Conservation (phyloP, 2,888 invertebrate genomes). For the Alviniconcha strummeri region DNA sequence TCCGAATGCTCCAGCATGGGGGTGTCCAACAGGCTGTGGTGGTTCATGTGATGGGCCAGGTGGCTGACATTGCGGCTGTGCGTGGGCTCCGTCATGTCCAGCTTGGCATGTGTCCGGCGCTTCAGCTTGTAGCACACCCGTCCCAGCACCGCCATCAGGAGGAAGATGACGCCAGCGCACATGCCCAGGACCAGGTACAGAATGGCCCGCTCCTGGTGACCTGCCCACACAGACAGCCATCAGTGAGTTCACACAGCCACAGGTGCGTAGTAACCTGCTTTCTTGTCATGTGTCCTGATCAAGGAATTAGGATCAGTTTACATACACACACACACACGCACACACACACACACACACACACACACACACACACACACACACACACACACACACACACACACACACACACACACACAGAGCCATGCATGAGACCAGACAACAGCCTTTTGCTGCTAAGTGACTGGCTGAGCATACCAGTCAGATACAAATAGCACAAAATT, state of each 20-base stretch:
- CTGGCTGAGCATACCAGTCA: too few relatives aligned
- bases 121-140: constrained; percentile 58
- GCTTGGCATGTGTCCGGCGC: constrained; percentile 55
- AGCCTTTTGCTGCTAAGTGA: too few relatives aligned
- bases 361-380: too few relatives aligned
- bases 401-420: background rate
- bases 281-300: too few relatives aligned
- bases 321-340: too few relatives aligned
- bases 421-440: too few relatives aligned
- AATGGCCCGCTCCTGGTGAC: constrained; percentile 63
- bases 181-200: constrained; percentile 66
- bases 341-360: too few relatives aligned
- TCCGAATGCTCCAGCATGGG: constrained; percentile 61
- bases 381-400: background rate
- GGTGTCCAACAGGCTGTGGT: constrained; percentile 54
- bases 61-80: constrained; percentile 48
- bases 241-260: background rate
- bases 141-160: constrained; percentile 60
- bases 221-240: constrained; percentile 31
- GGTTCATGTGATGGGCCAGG: constrained; percentile 11
- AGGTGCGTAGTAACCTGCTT: too few relatives aligned
- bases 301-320: too few relatives aligned
- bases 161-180: constrained; percentile 58
- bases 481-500: too few relatives aligned
- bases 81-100: constrained; percentile 64